These are phyloP conservation scores for Andrena flavipes DNA, from an alignment of 2,888 invertebrate species.

Conservation along the genomic window DNA sequence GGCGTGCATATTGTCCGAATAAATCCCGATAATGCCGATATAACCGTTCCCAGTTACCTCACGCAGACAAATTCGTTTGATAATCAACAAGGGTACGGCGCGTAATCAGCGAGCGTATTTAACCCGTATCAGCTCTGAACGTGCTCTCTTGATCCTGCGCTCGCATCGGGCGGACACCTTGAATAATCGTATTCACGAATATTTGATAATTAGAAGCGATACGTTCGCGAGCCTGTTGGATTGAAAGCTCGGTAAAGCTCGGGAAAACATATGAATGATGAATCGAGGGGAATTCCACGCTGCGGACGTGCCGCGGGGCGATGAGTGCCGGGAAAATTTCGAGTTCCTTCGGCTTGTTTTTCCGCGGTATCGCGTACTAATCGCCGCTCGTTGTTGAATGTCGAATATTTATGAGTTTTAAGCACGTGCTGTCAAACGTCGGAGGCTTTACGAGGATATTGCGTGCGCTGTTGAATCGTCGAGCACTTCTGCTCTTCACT, in stretches of 20 bases:
- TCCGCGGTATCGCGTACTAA: too few species aligned
- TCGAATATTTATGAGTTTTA: too few species aligned
- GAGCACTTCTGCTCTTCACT: too few species aligned
- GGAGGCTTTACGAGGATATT: too few species aligned
- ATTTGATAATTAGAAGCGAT: background rate
- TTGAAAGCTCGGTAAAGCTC: background rate
- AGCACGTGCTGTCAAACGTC: too few species aligned
- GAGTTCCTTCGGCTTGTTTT: background rate
- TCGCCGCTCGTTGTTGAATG: too few species aligned
- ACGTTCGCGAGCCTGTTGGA: background rate
- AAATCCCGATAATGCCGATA: slow-evolving; percentile 37
- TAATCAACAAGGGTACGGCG: slow-evolving; percentile 25
- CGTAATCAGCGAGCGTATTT: slow-evolving; percentile 45
- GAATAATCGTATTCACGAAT: slow-evolving; percentile 1
- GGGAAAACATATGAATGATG: background rate
- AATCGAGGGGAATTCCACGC: background rate
- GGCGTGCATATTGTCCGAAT: slow-evolving; percentile 21
- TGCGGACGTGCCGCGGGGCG: background rate
- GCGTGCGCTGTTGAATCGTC: too few species aligned
- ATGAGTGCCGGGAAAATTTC: background rate
- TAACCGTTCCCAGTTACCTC: slow-evolving; percentile 21
- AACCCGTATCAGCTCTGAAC: slow-evolving; percentile 36
- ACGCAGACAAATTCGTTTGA: slow-evolving; percentile 38
- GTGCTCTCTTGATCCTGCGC: slow-evolving; percentile 22
- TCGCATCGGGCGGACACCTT: slow-evolving; percentile 11